phyloP scores from a whole-genome alignment of 2,113 vertebrate genomes.

The Notarius quadriscutis region DNA sequence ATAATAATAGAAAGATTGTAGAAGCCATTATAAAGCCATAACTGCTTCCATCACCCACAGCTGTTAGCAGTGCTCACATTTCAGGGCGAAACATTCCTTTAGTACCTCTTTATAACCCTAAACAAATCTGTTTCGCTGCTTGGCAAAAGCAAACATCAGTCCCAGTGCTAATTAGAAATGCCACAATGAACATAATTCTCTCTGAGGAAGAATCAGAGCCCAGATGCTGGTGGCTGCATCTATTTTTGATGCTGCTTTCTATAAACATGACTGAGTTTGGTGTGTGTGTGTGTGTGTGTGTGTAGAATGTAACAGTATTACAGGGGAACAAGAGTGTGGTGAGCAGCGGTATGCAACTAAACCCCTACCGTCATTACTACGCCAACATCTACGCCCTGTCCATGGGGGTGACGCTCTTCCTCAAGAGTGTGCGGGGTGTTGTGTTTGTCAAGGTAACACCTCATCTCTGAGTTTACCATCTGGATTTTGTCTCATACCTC shows the following conservation, averaged over 20 bases:
- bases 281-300: slow-evolving; percentile 18
- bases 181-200: slow-evolving; percentile 70
- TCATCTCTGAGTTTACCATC: background rate
- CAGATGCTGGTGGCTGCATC: slow-evolving; percentile 62
- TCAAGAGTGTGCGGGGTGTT: slow-evolving; percentile 75
- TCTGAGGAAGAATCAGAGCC: slow-evolving; percentile 55
- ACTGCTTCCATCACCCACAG: background rate
- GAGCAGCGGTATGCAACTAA: slow-evolving; percentile 76
- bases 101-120: slow-evolving; percentile 35
- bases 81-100: slow-evolving; percentile 11
- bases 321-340: slow-evolving; percentile 67
- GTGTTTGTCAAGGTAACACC: slow-evolving; percentile 78
- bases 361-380: slow-evolving; percentile 76
- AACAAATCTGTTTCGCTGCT: slow-evolving; percentile 54
- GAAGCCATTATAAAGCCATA: slow-evolving; percentile 7
- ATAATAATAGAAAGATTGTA: background rate
- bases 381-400: slow-evolving; percentile 72
- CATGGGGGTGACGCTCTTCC: slow-evolving; percentile 71
- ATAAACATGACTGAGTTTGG: slow-evolving; percentile 40
- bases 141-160: slow-evolving; percentile 62
- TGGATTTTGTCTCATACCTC: background rate
- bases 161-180: slow-evolving; percentile 66
- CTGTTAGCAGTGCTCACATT: slow-evolving; percentile 1
- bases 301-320: slow-evolving; percentile 73
- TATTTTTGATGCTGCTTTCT: slow-evolving; percentile 53